Base-by-base conservation (phyloP, 2,888 invertebrate species). In the Apodemia duryi region DNA sequence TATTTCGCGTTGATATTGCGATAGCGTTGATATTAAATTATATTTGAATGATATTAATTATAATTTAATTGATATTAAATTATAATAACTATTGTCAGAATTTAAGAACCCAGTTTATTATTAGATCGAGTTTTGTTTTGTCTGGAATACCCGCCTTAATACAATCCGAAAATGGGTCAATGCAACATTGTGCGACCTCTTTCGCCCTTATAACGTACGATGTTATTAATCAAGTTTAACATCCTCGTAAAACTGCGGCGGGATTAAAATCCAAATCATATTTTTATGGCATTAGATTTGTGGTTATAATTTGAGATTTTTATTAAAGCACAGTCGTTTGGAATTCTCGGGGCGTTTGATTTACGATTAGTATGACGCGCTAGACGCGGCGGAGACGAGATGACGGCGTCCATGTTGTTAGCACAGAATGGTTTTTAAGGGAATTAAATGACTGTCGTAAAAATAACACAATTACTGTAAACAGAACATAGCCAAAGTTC, bases 251-350 rank as follows among this genome's bases (percentile, higher is more conserved):
- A 90, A 84, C 83, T 83, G 76, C 80, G 78, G 74, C 79, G 83
- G 85, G 88, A 91, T 90, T 91, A 91, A 83, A 79, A 81, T 80
- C 84, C 80, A 83, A 90, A 87, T 91, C 86, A 90, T 90, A 88
- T 85, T 89, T 90, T 91, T 90, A 91, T 86, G 86, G 81, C 80
- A 82, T 86, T 90, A 90, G 89, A 91, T 91, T 88, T 85, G 81
- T 80, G 80, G 82, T 85, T 88, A 84, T 86, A 49, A 83, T 86
- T 86, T 81, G 80, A 78, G 76, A 77, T 81, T 88, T 83, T 86
- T 86, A 84, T 83, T 80, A 49, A 49, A 49, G 84, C 76, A n/a
- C 80, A 82, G 83, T 85, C 80, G 81, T 83, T 86, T 88, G 85
- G 82, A 88, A 88, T 90, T 86, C 85, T 84, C 87, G 83, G 80